Conservation (phyloP, 1,140 invertebrate genomes). For the Drosophila funebris region DNA sequence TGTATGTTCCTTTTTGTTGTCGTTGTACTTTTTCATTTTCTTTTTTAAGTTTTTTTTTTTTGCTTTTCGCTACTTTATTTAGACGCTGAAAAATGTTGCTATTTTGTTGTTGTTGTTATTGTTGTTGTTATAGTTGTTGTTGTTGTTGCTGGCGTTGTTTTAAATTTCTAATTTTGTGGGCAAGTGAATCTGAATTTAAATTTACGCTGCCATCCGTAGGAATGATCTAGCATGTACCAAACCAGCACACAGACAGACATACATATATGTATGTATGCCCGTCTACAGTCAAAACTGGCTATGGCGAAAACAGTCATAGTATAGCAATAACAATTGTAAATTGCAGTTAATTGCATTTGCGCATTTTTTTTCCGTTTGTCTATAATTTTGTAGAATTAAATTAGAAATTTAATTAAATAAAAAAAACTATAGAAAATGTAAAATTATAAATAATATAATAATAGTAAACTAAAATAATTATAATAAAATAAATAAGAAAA, state of each 20-base stretch:
- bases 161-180: slow-evolving; percentile 80
- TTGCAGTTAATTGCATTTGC: too few relatives aligned
- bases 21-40: slow-evolving; percentile 2
- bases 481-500: too few relatives aligned
- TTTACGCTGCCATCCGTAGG: slow-evolving; percentile 52
- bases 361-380: too few relatives aligned
- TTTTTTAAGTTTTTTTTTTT: slow-evolving; percentile 27
- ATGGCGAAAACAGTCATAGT: neutral
- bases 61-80: slow-evolving; percentile 66
- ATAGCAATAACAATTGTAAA: too few relatives aligned
- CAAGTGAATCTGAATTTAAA: slow-evolving; percentile 80
- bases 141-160: slow-evolving; percentile 48
- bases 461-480: too few relatives aligned
- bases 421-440: too few relatives aligned
- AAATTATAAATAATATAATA: too few relatives aligned
- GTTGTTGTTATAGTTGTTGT: slow-evolving; percentile 34
- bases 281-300: slow-evolving; percentile 21
- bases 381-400: too few relatives aligned
- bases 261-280: slow-evolving; percentile 32
- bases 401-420: neutral
- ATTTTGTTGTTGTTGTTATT: slow-evolving; percentile 41
- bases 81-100: slow-evolving; percentile 66
- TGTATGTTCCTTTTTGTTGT: slow-evolving; percentile 20
- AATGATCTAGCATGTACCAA: slow-evolving; percentile 65
- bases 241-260: slow-evolving; percentile 21